phyloP scores from a whole-genome alignment of 1,140 invertebrate species.

The Fopius arisanus region DNA sequence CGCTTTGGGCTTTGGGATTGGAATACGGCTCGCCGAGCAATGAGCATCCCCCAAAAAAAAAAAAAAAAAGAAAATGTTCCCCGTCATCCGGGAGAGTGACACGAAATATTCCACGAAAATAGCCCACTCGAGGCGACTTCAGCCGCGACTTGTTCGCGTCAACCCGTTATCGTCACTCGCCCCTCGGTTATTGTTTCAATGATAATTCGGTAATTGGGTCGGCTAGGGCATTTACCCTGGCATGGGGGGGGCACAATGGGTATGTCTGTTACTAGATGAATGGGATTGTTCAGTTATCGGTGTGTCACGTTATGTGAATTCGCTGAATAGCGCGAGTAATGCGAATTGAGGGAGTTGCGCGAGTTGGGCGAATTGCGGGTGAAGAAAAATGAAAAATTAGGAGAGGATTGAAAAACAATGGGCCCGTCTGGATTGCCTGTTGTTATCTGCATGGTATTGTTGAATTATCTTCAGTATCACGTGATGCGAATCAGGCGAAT shows the following conservation, averaged over 20 bases:
- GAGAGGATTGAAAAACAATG: no score
- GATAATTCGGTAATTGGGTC: conserved; percentile 2
- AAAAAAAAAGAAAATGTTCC: neutral
- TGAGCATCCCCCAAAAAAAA: neutral
- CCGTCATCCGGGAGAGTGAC: neutral
- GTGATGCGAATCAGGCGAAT: no score
- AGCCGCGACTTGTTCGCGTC: neutral
- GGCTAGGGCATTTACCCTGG: neutral
- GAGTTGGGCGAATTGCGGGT: no score
- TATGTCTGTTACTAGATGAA: no score
- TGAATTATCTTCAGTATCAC: no score
- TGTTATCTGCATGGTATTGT: no score
- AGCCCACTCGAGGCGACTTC: neutral
- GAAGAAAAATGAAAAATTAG: no score
- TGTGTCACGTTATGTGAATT: no score
- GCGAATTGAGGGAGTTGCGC: no score
- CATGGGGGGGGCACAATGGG: neutral
- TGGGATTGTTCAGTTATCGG: no score
- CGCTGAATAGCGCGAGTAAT: no score
- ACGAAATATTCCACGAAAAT: neutral
- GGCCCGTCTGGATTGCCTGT: no score
- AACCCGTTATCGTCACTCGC: neutral
- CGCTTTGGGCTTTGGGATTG: neutral
- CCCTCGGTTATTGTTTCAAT: neutral
- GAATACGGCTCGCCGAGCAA: conserved; percentile 5